Percentiles rank a stretch among this genome's conserved stretches.
These are phyloP conservation scores for Trididemnum clinides DNA, from an alignment of 23 tunicate genomes.

Conservation along the genomic window DNA sequence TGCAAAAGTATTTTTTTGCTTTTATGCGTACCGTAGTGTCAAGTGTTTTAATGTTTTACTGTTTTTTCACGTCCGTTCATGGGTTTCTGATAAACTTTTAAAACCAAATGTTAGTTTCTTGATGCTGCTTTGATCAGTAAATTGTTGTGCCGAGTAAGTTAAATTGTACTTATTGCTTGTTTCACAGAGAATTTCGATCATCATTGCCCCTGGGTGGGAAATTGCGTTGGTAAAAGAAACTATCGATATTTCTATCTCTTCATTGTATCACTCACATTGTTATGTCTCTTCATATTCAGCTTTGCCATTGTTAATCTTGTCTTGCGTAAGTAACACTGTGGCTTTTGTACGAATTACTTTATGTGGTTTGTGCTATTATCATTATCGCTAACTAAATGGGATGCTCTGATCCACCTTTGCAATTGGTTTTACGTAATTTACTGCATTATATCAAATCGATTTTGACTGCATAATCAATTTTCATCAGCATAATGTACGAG, in stretches of 20 bases:
- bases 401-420: too few species aligned
- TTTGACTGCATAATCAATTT: too few species aligned
- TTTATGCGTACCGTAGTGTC: too few species aligned
- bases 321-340: constrained; percentile 63
- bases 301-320: constrained; percentile 78
- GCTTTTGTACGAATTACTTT: background rate
- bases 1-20: too few species aligned
- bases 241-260: constrained; percentile 92
- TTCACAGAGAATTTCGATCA: constrained; percentile 86
- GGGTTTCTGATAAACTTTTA: too few species aligned
- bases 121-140: background rate
- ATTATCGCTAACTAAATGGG: too few species aligned
- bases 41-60: too few species aligned
- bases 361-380: background rate
- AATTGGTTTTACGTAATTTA: too few species aligned
- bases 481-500: too few species aligned
- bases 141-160: background rate
- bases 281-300: constrained; percentile 79
- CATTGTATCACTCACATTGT: constrained; percentile 62
- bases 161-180: background rate
- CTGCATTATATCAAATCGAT: too few species aligned
- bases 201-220: constrained; percentile 99
- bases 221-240: constrained; percentile 92
- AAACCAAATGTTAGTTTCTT: too few species aligned
- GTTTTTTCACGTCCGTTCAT: too few species aligned